Conservation (phyloP, 2,888 invertebrate genomes). For the Eilema griseolum region DNA sequence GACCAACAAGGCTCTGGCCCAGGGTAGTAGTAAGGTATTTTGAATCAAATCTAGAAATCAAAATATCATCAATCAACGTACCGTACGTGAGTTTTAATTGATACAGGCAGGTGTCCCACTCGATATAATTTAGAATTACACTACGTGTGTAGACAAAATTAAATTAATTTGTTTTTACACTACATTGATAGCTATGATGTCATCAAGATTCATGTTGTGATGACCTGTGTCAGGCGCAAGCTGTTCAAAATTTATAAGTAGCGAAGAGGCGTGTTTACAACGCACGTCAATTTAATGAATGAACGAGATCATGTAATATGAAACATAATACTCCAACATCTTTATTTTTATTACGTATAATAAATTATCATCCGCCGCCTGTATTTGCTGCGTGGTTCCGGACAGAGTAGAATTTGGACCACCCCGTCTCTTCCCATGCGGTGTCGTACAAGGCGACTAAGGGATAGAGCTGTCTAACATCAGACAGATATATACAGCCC, state of each 20-base stretch:
- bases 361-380: too few species aligned
- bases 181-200: slow-evolving; percentile 9
- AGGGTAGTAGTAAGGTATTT: too few species aligned
- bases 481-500: too few species aligned
- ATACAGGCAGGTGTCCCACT: neutral
- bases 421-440: too few species aligned
- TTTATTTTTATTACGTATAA: neutral
- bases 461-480: too few species aligned
- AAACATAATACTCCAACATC: neutral
- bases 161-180: neutral
- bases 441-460: too few species aligned
- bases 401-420: too few species aligned
- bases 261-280: slow-evolving; percentile 56
- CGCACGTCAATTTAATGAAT: slow-evolving; percentile 60
- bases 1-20: too few species aligned
- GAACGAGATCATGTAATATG: slow-evolving; percentile 38
- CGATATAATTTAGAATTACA: neutral
- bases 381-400: too few species aligned
- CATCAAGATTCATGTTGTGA: slow-evolving; percentile 6
- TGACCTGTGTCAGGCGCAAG: neutral
- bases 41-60: too few species aligned
- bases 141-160: neutral
- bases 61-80: neutral
- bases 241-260: slow-evolving; percentile 34
- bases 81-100: neutral